Base-by-base conservation (phyloP, 2,797 vertebrate species). In the Alauda arvensis region DNA sequence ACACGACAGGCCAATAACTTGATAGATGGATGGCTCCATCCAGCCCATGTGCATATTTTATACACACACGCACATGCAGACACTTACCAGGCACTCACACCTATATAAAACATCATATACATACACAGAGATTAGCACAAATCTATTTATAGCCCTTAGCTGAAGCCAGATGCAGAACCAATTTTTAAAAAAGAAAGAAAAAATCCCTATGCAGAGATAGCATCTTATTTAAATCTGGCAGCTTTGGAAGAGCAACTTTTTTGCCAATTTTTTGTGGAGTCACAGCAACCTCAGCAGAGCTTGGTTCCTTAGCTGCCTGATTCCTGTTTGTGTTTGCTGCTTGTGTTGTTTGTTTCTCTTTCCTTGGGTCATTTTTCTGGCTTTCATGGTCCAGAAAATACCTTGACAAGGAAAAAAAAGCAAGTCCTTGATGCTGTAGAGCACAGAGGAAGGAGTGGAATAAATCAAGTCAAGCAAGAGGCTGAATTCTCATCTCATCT, bases 121-220 rank as follows among this genome's bases (percentile, higher is more conserved):
- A 31, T 17, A 19, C 46, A 83, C 46, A 72, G 18, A 59, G 15
- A 89, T 76, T 63, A 60, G 70, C 81, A 48, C 61, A 80, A 83
- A 83, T 93, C 91, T 93, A 85, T 91, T 93, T 92, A 80, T 78
- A 78, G 59, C 48, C 24, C 60, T 29, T 31, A 76, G 60, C 56
- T 33, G 42, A 77, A 79, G 49, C 66, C 69, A 87, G 67, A 80
- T 11, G 34, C 71, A 43, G 62, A 69, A 43, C 63, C 93, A 53
- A 80, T 21, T 25, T 39, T 88, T 40, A 57, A 60, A 57, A 74
- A 57, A 60, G 18, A 46, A 15, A 14, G 62, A 40, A 29, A 87
- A 87, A 45, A 37, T 17, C 21, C 53, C 67, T 25, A 26, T 0
- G 18, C 5, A 16, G 83, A 26, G 85, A 76, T 33, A 92, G 43